A percentile compares a stretch with the other conserved stretches of the same genome.
These are phyloP conservation scores for Scaptomyza parva DNA, from an alignment of 2,888 invertebrate genomes.

Conservation along the genomic window DNA sequence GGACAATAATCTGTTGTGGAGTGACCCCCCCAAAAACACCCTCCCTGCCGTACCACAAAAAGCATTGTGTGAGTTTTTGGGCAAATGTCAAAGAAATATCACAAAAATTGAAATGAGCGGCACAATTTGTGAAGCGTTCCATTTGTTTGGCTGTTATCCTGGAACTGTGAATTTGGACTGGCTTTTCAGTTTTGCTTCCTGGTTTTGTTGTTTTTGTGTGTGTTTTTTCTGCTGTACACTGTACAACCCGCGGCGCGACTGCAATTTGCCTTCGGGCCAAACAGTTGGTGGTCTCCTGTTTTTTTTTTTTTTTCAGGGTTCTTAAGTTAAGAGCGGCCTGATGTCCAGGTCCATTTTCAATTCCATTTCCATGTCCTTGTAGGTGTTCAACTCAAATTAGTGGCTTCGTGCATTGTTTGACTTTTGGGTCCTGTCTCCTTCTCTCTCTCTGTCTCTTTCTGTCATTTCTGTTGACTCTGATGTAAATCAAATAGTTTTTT, in stretches of 20 bases:
- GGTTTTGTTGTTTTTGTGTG: conserved; percentile 24
- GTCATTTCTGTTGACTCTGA: conserved; percentile 1
- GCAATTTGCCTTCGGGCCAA: conserved; percentile 68
- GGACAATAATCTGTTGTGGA: conserved; percentile 15
- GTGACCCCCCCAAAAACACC: conserved; percentile 3
- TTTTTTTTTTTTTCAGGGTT: conserved; percentile 29
- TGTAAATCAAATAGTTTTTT: conserved; percentile 66
- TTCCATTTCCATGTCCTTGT: conserved; percentile 45
- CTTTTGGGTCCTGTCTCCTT: conserved; percentile 9
- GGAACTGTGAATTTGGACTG: conserved; percentile 42
- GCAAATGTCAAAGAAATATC: conserved; percentile 47
- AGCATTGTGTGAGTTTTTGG: conserved; percentile 17
- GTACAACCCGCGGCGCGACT: conserved; percentile 63
- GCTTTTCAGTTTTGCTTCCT: conserved; percentile 49
- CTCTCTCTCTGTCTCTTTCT: not conserved
- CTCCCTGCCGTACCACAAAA: not conserved
- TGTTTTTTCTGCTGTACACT: too few species aligned
- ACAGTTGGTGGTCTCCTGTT: conserved; percentile 74
- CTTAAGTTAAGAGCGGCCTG: conserved; percentile 38
- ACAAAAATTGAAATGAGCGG: conserved; percentile 48
- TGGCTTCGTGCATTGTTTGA: conserved; percentile 60
- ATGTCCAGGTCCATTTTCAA: conserved; percentile 14
- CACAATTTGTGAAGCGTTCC: conserved; percentile 51
- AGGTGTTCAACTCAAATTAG: conserved; percentile 76
- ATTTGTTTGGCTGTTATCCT: conserved; percentile 41